These are phyloP conservation scores for Dendroctonus ponderosae DNA, from an alignment of 1,140 invertebrate genomes.

Conservation along the genomic window DNA sequence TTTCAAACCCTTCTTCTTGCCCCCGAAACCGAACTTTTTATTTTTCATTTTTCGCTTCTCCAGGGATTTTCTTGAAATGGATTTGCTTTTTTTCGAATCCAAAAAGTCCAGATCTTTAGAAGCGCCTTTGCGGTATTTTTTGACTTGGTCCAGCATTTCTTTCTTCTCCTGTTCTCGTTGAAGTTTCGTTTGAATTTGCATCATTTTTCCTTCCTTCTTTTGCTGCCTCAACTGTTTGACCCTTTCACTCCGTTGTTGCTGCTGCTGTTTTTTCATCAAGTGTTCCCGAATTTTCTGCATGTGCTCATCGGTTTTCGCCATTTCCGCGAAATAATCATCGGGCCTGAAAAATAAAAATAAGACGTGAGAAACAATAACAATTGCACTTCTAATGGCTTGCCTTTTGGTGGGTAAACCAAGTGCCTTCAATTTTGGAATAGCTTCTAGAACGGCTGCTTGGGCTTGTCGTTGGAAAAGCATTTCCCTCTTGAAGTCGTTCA, in stretches of 20 bases:
- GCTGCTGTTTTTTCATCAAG: constrained; percentile 79
- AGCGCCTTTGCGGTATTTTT: constrained; percentile 81
- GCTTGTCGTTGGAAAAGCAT: constrained; percentile 90
- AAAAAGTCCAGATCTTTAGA: constrained; percentile 79
- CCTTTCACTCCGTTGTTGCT: constrained; percentile 83
- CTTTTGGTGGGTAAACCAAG: constrained; percentile 74
- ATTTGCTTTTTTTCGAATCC: constrained; percentile 67
- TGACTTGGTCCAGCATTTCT: constrained; percentile 79
- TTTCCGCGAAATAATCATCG: constrained; percentile 97
- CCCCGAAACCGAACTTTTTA: constrained; percentile 92
- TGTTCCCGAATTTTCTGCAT: constrained; percentile 94
- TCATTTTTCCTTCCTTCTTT: constrained; percentile 89
- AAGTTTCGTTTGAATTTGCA: constrained; percentile 76
- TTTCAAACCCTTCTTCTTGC: constrained; percentile 89
- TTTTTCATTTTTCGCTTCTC: constrained; percentile 72
- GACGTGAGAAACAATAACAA: constrained; percentile 5
- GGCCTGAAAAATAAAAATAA: constrained; percentile 58
- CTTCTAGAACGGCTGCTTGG: constrained; percentile 80
- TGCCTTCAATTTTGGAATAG: constrained; percentile 70
- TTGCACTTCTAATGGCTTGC: constrained; percentile 39
- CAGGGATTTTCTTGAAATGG: constrained; percentile 53
- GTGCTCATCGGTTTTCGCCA: constrained; percentile 96
- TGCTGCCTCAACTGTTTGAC: constrained; percentile 85
- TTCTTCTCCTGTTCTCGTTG: constrained; percentile 75
- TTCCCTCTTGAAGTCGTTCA: constrained; percentile 94